These are phyloP conservation scores for Sparus aurata DNA, from an alignment of 2,797 vertebrate species.

Conservation along the genomic window DNA sequence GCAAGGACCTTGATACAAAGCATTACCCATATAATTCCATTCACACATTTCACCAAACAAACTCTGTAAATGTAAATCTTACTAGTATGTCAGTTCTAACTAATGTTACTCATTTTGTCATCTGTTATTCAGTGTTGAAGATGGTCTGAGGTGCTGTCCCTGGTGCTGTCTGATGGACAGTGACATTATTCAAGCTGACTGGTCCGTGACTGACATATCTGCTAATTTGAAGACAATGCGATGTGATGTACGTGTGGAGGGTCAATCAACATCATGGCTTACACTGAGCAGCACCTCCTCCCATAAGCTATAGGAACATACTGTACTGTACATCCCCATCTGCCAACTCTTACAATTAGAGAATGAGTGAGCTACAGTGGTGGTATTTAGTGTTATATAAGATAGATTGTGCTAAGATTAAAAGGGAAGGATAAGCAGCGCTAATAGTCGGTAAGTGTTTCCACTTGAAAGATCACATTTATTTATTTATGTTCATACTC, in stretches of 20 bases:
- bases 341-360: constrained; percentile 28
- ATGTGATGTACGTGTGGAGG: not conserved
- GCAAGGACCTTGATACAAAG: too few species aligned
- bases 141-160: constrained; percentile 28
- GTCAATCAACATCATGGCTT: constrained; percentile 4
- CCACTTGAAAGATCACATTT: constrained; percentile 9
- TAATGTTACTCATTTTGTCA: not conserved
- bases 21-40: too few species aligned
- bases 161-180: constrained; percentile 28
- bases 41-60: too few species aligned
- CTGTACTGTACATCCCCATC: constrained; percentile 9
- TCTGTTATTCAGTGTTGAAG: not conserved
- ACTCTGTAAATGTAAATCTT: not conserved
- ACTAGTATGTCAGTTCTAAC: not conserved
- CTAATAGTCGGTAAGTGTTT: not conserved
- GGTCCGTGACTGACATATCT: constrained; percentile 20
- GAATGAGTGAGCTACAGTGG: constrained; percentile 8
- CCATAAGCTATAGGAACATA: constrained; percentile 13
- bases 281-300: constrained; percentile 26
- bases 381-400: constrained; percentile 8
- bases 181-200: constrained; percentile 24
- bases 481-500: not conserved
- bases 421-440: not conserved
- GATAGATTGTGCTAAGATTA: constrained; percentile 4
- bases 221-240: constrained; percentile 36